phyloP scores from a whole-genome alignment of 1,140 invertebrate genomes.

The Cydia fagiglandana region DNA sequence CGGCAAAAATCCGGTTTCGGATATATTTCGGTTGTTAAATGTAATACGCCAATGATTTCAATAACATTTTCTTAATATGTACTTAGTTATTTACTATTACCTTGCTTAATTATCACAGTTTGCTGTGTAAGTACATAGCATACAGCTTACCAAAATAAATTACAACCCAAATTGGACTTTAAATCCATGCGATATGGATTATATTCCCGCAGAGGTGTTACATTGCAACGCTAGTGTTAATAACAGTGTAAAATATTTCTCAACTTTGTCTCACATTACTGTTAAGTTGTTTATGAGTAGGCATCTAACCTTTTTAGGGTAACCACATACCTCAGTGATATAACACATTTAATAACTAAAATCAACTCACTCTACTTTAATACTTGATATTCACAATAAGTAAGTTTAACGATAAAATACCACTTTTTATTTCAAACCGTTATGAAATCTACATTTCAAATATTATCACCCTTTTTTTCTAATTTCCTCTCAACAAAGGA shows the following conservation, averaged over 20 bases:
- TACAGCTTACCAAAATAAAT: neutral
- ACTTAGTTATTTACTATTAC: too few relatives aligned
- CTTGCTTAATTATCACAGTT: too few relatives aligned
- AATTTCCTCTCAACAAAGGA: constrained; percentile 11
- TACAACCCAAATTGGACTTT: neutral
- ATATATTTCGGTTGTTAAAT: too few relatives aligned
- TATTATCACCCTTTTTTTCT: constrained; percentile 15
- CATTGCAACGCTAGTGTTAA: constrained; percentile 7
- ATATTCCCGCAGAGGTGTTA: neutral
- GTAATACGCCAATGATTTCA: too few relatives aligned
- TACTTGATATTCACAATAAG: too few relatives aligned
- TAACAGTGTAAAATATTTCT: neutral
- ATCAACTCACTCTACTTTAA: too few relatives aligned
- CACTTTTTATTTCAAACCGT: neutral
- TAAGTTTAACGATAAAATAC: neutral
- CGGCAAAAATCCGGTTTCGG: too few relatives aligned
- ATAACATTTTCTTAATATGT: too few relatives aligned
- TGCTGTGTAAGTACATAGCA: neutral
- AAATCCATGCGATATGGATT: neutral
- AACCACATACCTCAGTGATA: neutral
- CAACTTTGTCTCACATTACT: neutral
- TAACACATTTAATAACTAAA: too few relatives aligned
- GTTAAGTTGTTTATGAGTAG: neutral
- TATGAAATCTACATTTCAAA: neutral
- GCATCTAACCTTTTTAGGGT: neutral